Percentiles rank a stretch among this genome's conserved stretches.
These are phyloP conservation scores for Enteromius afrohamiltoni DNA, from an alignment of 2,797 vertebrate genomes.

Conservation along the genomic window DNA sequence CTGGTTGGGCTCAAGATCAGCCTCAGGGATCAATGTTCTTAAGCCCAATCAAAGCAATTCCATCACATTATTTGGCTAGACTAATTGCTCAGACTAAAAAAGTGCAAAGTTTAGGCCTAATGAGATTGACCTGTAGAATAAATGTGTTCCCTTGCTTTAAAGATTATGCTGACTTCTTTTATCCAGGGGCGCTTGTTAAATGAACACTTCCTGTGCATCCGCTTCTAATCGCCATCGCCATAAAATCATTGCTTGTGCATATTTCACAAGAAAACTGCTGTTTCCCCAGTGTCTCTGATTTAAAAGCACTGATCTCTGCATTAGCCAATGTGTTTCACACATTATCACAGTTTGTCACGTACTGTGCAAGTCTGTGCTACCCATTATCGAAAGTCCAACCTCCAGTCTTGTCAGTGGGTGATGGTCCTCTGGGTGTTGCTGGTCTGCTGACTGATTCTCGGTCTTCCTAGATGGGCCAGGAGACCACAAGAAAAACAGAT, in stretches of 20 bases:
- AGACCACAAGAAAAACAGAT: background rate
- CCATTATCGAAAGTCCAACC: background rate
- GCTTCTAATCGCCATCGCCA: slow-evolving; percentile 7
- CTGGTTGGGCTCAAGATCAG: slow-evolving; percentile 58
- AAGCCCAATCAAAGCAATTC: slow-evolving; percentile 58
- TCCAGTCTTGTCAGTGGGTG: background rate
- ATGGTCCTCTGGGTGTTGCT: slow-evolving; percentile 15
- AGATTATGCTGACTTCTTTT: slow-evolving; percentile 31
- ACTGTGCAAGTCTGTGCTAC: background rate
- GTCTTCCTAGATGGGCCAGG: background rate
- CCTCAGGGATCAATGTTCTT: slow-evolving; percentile 55
- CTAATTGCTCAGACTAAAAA: slow-evolving; percentile 55
- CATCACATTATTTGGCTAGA: slow-evolving; percentile 52
- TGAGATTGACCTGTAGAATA: slow-evolving; percentile 53
- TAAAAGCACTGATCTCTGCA: background rate
- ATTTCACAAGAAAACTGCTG: slow-evolving; percentile 21
- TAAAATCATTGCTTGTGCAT: slow-evolving; percentile 36
- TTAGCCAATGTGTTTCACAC: background rate
- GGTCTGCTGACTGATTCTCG: slow-evolving; percentile 20
- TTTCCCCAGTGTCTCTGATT: background rate
- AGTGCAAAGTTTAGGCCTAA: slow-evolving; percentile 51
- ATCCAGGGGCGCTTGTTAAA: slow-evolving; percentile 18
- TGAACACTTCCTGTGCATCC: slow-evolving; percentile 21
- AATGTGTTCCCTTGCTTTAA: slow-evolving; percentile 42
- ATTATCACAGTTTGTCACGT: background rate